These are phyloP conservation scores for Leucophora obtusa DNA, from an alignment of 2,888 invertebrate genomes.

Conservation along the genomic window DNA sequence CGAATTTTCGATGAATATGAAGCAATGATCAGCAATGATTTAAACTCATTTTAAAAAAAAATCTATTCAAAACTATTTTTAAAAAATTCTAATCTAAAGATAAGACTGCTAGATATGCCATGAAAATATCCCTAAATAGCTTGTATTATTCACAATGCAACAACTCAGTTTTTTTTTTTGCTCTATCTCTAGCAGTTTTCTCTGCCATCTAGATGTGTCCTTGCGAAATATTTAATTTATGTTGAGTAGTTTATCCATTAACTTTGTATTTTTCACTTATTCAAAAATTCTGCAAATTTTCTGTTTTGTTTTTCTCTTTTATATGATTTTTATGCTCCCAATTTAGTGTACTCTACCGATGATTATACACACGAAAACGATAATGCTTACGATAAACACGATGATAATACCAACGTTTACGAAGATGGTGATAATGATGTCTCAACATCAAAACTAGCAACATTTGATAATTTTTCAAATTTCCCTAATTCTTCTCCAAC, in stretches of 20 bases:
- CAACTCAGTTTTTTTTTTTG: too few species aligned
- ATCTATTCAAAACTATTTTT: too few species aligned
- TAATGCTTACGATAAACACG: slow-evolving; percentile 30
- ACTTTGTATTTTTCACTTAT: not conserved
- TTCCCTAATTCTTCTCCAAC: slow-evolving; percentile 60
- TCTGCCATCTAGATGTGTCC: too few species aligned
- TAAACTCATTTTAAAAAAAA: too few species aligned
- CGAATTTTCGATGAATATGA: too few species aligned
- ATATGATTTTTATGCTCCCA: slow-evolving; percentile 24
- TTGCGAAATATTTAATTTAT: not conserved
- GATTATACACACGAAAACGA: slow-evolving; percentile 38
- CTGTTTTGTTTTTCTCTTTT: not conserved
- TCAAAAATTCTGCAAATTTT: not conserved
- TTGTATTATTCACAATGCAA: too few species aligned
- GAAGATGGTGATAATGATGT: slow-evolving; percentile 29
- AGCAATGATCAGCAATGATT: too few species aligned
- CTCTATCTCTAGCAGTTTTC: too few species aligned
- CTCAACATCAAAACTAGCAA: slow-evolving; percentile 38
- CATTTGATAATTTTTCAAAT: slow-evolving; percentile 43
- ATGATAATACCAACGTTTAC: slow-evolving; percentile 28
- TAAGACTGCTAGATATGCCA: too few species aligned
- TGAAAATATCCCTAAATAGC: too few species aligned
- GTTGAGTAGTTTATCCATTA: not conserved
- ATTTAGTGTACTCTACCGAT: slow-evolving; percentile 38
- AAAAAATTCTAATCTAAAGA: too few species aligned